These are phyloP conservation scores for Crenichthys baileyi DNA, from an alignment of 2,797 vertebrate species.

Conservation along the genomic window DNA sequence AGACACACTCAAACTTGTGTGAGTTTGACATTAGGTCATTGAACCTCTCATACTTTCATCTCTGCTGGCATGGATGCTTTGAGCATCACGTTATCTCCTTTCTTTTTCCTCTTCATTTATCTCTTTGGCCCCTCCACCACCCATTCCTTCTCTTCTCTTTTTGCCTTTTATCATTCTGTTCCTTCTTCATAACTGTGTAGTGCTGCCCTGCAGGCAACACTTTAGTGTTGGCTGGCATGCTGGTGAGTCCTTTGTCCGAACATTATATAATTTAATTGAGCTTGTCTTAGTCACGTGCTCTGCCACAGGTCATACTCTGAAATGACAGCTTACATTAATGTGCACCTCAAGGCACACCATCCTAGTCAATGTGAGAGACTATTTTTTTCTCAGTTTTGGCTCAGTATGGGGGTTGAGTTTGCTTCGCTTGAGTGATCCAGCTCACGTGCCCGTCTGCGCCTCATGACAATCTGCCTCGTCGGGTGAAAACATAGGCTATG, in stretches of 20 bases:
- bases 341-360: slow-evolving; percentile 62
- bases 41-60: neutral
- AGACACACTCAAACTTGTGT: neutral
- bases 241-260: slow-evolving; percentile 57
- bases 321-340: slow-evolving; percentile 74
- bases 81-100: slow-evolving; percentile 31
- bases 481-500: slow-evolving; percentile 47
- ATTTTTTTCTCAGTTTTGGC: neutral
- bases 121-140: slow-evolving; percentile 21
- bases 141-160: slow-evolving; percentile 35
- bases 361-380: slow-evolving; percentile 55
- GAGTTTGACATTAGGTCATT: neutral
- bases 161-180: slow-evolving; percentile 56
- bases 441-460: slow-evolving; percentile 58
- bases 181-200: slow-evolving; percentile 66
- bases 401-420: slow-evolving; percentile 27
- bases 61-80: slow-evolving; percentile 20
- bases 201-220: slow-evolving; percentile 63
- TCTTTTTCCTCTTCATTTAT: slow-evolving; percentile 58
- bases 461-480: slow-evolving; percentile 64
- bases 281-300: slow-evolving; percentile 72
- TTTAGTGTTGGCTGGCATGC: slow-evolving; percentile 62
- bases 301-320: slow-evolving; percentile 67
- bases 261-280: slow-evolving; percentile 71
- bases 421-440: slow-evolving; percentile 58